Base-by-base conservation (phyloP, 1,140 invertebrate species). In the Drosophila baimaii region DNA sequence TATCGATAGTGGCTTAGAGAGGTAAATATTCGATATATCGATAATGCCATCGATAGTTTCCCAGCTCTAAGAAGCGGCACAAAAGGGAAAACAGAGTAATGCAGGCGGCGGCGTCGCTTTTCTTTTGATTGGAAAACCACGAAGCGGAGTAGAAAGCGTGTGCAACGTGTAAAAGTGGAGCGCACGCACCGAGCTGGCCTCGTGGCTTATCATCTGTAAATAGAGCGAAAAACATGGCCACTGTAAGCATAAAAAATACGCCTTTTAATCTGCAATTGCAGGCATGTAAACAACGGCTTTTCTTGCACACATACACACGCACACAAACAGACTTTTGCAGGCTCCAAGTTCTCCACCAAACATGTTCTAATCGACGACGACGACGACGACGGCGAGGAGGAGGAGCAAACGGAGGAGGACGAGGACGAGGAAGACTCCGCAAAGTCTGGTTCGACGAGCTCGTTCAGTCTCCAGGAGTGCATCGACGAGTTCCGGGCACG, bases 401-500 rank as follows among this genome's bases (percentile, higher is more conserved):
- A 62, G 0, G 70, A 68, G 8, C 61, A 66, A 0, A 59, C 58
- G 6, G 81, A 79, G 8, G 82, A 80, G 19, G 82, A 79, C 1
- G 79, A 77, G 0, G 83, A 86, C 3, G 88, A 88, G 5, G 82
- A 81, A 44, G 76, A 88, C 17, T 85, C 72, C 13, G 76, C 55
- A 17, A 78, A 90, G 55, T 79, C 72, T 9, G 77, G 82, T 43
- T 86, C 90, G 5, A 91, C 70, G 3, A 83, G 79, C 31, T 91
- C 90, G 7, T 91, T 91, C 31, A 91, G 90, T 51, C 39, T 91
- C 31, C 90, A 91, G 41, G 90, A 91, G 59, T 91, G 90, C 66
- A 91, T 91, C 52, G 79, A 91, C 69, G 90, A 91, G 66, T 91
- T 91, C 65, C 77, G 90, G 25, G 84, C 90, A 7, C 75, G 90